A percentile compares a stretch with the other conserved stretches of the same genome.
Conservation (phyloP, 2,797 vertebrate genomes). For the Mus spretus region DNA sequence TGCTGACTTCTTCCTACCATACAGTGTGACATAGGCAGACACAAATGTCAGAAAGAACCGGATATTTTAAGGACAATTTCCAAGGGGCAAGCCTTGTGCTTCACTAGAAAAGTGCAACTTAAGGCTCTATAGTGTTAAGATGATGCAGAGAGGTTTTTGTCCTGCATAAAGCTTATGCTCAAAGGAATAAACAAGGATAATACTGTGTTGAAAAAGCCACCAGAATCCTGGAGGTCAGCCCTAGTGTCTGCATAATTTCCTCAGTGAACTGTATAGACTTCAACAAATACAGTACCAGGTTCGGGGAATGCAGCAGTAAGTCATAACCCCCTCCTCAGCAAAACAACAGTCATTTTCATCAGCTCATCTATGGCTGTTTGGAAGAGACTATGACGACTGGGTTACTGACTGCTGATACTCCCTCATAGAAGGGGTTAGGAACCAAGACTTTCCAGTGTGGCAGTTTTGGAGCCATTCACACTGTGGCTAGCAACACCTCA, state of each 20-base stretch:
- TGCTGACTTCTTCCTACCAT: neutral
- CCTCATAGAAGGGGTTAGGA: neutral
- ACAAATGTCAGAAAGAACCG: neutral
- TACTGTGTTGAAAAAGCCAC: neutral
- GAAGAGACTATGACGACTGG: neutral
- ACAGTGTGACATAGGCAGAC: neutral
- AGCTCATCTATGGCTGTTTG: neutral
- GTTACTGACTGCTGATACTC: neutral
- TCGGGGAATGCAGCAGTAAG: accelerated
- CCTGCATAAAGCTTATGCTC: neutral
- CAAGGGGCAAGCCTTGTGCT: neutral
- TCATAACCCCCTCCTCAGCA: accelerated
- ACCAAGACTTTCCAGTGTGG: neutral
- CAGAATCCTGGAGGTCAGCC: neutral
- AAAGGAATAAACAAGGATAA: neutral
- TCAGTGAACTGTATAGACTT: neutral
- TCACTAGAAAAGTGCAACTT: accelerated
- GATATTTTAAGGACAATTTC: neutral
- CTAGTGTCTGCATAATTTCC: neutral
- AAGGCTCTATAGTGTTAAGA: no score
- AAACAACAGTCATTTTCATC: neutral
- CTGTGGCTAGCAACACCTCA: neutral
- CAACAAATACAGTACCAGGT: accelerated
- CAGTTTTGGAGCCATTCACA: neutral
- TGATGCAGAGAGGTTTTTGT: neutral